A percentile compares a stretch with the other conserved stretches of the same genome.
Evolutionary conservation across 2,888 invertebrate species (phyloP).

Genomic region (Rhingia rostrata): DNA sequence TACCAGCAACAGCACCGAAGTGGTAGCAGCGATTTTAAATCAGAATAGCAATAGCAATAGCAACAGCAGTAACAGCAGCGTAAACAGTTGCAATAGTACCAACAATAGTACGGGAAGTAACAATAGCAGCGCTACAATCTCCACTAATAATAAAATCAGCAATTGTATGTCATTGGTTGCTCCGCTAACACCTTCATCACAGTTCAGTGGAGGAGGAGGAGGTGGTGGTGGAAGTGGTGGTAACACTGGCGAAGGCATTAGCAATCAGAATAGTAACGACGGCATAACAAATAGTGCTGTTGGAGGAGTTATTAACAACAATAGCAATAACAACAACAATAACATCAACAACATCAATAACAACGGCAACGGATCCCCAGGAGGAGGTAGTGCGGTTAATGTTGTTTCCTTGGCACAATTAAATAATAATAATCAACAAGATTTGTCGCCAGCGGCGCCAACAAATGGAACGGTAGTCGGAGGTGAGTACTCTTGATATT

Average conservation of each 20-base stretch:
- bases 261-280: slow-evolving; percentile 62
- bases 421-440: slow-evolving; percentile 32
- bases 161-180: slow-evolving; percentile 69
- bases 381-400: slow-evolving; percentile 35
- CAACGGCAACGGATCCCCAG: slow-evolving; percentile 32
- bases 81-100: slow-evolving; percentile 65
- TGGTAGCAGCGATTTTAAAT: slow-evolving; percentile 57
- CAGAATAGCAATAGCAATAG: slow-evolving; percentile 72
- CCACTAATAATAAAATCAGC: slow-evolving; percentile 47
- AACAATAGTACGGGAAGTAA: slow-evolving; percentile 68
- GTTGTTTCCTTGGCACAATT: slow-evolving; percentile 51
- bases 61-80: slow-evolving; percentile 72
- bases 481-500: slow-evolving; percentile 20
- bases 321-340: slow-evolving; percentile 34
- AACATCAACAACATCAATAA: slow-evolving; percentile 33
- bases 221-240: slow-evolving; percentile 52
- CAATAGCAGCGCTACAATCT: slow-evolving; percentile 49
- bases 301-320: slow-evolving; percentile 1
- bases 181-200: slow-evolving; percentile 64
- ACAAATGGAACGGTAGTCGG: slow-evolving; percentile 55
- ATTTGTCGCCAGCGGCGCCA: slow-evolving; percentile 26
- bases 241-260: slow-evolving; percentile 28
- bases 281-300: slow-evolving; percentile 11
- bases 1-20: slow-evolving; percentile 64
- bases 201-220: slow-evolving; percentile 66